Evolutionary conservation across 2,113 vertebrate species (phyloP).

Genomic region (Canis aureus): DNA sequence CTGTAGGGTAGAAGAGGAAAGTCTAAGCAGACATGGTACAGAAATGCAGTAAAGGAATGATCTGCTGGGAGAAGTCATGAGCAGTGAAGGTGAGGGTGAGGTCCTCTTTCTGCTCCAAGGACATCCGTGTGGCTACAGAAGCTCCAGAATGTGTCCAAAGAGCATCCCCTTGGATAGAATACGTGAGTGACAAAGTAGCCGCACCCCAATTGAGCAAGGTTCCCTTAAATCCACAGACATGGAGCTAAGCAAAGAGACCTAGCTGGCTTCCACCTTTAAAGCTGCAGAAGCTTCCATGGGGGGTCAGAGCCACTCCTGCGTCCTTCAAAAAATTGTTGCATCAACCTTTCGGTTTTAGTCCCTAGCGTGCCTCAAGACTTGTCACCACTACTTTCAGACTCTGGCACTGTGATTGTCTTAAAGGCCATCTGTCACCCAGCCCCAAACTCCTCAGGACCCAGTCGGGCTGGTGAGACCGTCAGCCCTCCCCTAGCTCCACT

Average conservation of each 20-base stretch:
- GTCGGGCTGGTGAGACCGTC: background rate
- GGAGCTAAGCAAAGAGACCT: background rate
- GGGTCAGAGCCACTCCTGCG: background rate
- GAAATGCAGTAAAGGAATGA: background rate
- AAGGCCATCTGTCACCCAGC: background rate
- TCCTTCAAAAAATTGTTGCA: background rate
- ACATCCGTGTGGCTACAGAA: background rate
- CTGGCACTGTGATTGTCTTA: background rate
- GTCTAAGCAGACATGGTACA: background rate
- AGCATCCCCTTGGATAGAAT: too few relatives aligned
- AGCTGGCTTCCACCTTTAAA: background rate
- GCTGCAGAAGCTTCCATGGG: background rate
- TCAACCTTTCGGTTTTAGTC: background rate
- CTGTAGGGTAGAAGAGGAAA: background rate
- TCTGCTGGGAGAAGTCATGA: background rate
- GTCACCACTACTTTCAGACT: background rate
- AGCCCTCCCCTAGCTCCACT: background rate
- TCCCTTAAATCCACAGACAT: background rate
- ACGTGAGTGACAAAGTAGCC: background rate
- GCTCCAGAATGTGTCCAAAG: background rate
- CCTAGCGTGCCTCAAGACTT: background rate
- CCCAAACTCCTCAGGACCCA: background rate
- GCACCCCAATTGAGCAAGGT: background rate
- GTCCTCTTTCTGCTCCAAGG: background rate
- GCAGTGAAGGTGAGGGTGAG: background rate